Evolutionary conservation across 1,140 invertebrate genomes (phyloP), one percentile per base, ranked within the genome.

Genomic region (Melitaea cinxia): DNA sequence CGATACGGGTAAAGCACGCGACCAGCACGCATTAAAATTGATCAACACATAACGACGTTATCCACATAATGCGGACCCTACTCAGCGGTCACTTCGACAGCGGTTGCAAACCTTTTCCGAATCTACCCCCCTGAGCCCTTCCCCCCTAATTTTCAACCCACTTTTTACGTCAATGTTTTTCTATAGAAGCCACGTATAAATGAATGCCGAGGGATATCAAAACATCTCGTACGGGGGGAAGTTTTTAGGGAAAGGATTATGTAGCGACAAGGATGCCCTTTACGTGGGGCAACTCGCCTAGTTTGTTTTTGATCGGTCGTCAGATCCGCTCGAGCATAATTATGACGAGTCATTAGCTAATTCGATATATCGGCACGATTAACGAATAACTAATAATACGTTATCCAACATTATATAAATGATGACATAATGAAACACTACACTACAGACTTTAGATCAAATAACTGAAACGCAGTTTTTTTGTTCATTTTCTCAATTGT

Each of bases 121-220:
- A 79, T 79, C 72, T 73, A 50, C 75, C 69, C 66, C 74, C 57
- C 69, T n/a, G n/a, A n/a, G n/a, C n/a, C n/a, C 71, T 73, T 17
- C 39, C 42, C 42, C 42, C 17, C 78, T 77, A 69, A 81, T 84
- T 84, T 86, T 73, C 82, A 80, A 73, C 83, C 85, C 78, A 82
- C 75, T 90, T 90, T 90, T 90, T 90, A 89, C 86, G 79, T 83
- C 81, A 88, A 88, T 90, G 88, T 90, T 90, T 90, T 90, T 90
- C 86, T 88, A 90, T 88, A 90, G 81, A 73, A 74, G 72, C 72
- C 76, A 70, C 68, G 75, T 74, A 83, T 82, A 85, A 83, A 81
- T 83, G 81, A 83, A 81, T 83, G 77, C 78, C 80, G 78, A 80
- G 81, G 81, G 79, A 80, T 90, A 87, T 90, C 85, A 85, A 86